Conservation (phyloP, 2,888 invertebrate genomes). For the Cerceris ruficornis region DNA sequence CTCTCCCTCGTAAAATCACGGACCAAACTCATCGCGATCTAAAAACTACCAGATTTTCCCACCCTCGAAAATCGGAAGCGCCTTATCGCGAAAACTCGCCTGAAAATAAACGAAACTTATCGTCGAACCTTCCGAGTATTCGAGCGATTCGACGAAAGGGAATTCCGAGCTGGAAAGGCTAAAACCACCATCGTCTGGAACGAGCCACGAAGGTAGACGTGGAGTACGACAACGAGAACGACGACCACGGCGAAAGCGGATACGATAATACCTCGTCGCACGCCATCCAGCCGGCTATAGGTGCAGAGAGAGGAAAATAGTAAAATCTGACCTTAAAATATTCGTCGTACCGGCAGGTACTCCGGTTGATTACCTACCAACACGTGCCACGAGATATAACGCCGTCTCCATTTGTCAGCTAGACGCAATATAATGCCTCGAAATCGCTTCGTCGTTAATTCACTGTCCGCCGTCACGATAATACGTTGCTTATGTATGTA, state of each 20-base stretch:
- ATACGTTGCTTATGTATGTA: constrained; percentile 39
- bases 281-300: constrained; percentile 61
- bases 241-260: constrained; percentile 65
- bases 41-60: no score
- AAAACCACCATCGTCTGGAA: constrained; percentile 38
- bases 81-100: background rate
- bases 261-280: constrained; percentile 69
- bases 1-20: no score
- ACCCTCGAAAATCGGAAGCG: no score
- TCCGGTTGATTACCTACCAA: constrained; percentile 75
- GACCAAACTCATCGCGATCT: no score
- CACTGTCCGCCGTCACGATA: constrained; percentile 61
- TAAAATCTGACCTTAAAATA: constrained; percentile 77
- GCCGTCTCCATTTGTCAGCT: constrained; percentile 65
- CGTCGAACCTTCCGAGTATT: constrained; percentile 26
- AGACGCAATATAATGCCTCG: constrained; percentile 63
- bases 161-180: constrained; percentile 38
- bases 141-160: constrained; percentile 46
- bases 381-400: constrained; percentile 63
- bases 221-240: constrained; percentile 30
- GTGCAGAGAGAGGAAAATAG: constrained; percentile 71
- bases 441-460: constrained; percentile 66
- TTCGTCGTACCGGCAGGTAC: constrained; percentile 72
- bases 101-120: background rate
- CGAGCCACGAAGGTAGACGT: constrained; percentile 42